phyloP scores from a whole-genome alignment of 1,140 invertebrate species.

The Drosophila carrolli region DNA sequence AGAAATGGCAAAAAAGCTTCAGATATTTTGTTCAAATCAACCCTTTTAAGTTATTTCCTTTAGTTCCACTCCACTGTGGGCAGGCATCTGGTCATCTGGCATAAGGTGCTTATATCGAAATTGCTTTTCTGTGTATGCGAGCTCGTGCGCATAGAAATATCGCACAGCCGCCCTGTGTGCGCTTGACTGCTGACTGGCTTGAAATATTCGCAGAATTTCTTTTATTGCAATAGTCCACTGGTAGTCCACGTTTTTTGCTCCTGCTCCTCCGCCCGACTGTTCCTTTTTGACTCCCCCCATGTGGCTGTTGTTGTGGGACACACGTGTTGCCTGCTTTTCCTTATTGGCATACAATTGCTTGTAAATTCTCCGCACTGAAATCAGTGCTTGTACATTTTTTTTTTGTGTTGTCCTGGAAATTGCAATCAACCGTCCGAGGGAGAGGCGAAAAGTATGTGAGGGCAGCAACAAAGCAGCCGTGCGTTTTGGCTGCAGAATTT shows the following conservation, averaged over 20 bases:
- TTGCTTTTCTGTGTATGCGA: constrained; percentile 57
- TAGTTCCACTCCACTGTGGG: constrained; percentile 24
- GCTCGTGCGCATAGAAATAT: constrained; percentile 34
- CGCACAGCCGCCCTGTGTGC: constrained; percentile 63
- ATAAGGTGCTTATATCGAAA: constrained; percentile 77
- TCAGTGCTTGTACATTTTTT: constrained; percentile 42
- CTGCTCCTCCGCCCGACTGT: neutral
- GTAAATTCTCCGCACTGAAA: constrained; percentile 68
- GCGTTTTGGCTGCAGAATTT: constrained; percentile 58
- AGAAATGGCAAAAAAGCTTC: neutral
- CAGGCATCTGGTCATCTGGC: constrained; percentile 41
- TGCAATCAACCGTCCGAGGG: constrained; percentile 52
- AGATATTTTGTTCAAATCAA: neutral
- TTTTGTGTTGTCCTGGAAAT: constrained; percentile 51
- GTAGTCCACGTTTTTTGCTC: constrained; percentile 43
- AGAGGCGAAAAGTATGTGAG: neutral
- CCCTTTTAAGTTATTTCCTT: constrained; percentile 3
- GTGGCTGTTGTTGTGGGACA: constrained; percentile 37
- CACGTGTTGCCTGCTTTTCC: constrained; percentile 66
- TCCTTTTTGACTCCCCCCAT: neutral
- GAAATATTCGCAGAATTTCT: constrained; percentile 78
- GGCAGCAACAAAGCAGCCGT: constrained; percentile 25
- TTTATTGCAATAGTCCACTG: constrained; percentile 71
- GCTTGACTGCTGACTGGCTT: constrained; percentile 55
- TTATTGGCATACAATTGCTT: constrained; percentile 76